phyloP scores from a whole-genome alignment of 2,797 vertebrate species.

The Gallinago solitaria region DNA sequence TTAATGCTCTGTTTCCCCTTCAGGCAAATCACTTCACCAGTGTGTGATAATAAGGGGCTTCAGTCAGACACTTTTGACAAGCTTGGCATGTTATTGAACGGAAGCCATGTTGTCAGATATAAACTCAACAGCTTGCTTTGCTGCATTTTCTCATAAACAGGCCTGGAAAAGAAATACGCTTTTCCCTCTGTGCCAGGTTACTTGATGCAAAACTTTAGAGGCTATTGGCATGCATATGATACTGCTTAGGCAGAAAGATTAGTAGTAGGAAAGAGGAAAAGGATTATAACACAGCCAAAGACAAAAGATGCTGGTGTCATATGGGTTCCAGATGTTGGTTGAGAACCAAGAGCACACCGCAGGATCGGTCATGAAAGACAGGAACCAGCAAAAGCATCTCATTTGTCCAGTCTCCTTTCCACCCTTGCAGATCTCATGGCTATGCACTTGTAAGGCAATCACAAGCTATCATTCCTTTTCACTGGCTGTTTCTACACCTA shows the following conservation, averaged over 20 bases:
- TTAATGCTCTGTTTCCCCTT: slow-evolving; percentile 75
- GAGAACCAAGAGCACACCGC: not conserved
- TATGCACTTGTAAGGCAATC: not conserved
- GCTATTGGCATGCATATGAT: not conserved
- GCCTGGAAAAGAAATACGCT: slow-evolving; percentile 64
- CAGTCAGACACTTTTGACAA: slow-evolving; percentile 81
- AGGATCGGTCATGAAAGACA: not conserved
- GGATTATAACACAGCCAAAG: not conserved
- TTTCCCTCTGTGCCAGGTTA: slow-evolving; percentile 44
- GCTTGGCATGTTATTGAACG: slow-evolving; percentile 75
- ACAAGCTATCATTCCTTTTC: not conserved
- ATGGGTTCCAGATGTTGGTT: not conserved
- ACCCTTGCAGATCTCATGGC: not conserved
- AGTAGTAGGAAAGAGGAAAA: not conserved
- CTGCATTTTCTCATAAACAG: slow-evolving; percentile 74
- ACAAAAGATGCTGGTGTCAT: not conserved
- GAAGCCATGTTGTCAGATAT: slow-evolving; percentile 74
- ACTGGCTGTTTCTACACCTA: not conserved
- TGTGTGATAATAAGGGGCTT: slow-evolving; percentile 70
- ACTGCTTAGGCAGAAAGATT: not conserved
- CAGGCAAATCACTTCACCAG: slow-evolving; percentile 74
- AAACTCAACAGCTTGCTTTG: slow-evolving; percentile 73
- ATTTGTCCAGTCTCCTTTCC: not conserved
- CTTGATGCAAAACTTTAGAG: slow-evolving; percentile 48
- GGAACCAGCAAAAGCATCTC: not conserved